Evolutionary conservation across 2,113 vertebrate species (phyloP).

Genomic region (Trogon melanurus): DNA sequence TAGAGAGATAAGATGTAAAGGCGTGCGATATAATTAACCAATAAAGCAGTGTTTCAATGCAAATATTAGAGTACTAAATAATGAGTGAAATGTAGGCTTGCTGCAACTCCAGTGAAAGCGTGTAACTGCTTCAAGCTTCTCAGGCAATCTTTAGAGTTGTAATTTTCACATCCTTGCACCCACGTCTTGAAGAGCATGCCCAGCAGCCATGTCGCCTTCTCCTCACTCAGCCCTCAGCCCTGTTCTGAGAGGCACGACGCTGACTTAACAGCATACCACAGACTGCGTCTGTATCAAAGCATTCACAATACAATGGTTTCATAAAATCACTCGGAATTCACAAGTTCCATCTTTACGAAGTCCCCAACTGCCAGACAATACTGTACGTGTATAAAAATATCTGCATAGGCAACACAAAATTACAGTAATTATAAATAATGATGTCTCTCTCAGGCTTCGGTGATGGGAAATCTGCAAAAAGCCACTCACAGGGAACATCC

Average conservation of each 20-base stretch:
- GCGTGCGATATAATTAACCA: background rate
- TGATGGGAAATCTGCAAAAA: background rate
- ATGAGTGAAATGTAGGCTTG: background rate
- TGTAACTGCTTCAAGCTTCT: background rate
- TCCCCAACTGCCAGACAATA: background rate
- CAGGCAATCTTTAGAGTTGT: background rate
- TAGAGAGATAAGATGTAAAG: background rate
- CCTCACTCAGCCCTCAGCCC: background rate
- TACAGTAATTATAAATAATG: conserved; percentile 3
- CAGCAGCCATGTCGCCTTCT: background rate
- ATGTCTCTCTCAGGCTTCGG: background rate
- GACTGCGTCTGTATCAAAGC: background rate
- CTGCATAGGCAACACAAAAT: background rate
- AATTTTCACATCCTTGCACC: background rate
- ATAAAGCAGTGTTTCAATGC: background rate
- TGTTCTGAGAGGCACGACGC: background rate
- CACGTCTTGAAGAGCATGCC: background rate
- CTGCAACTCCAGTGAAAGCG: background rate
- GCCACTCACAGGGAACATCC: background rate
- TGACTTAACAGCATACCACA: background rate
- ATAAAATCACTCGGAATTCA: background rate
- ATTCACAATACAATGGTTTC: background rate
- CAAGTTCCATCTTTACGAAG: background rate
- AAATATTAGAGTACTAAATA: background rate
- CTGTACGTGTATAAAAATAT: background rate